A percentile compares a stretch with the other conserved stretches of the same genome.
These are phyloP conservation scores for Microtus ochrogaster DNA, from an alignment of 2,113 vertebrate genomes.

Conservation along the genomic window DNA sequence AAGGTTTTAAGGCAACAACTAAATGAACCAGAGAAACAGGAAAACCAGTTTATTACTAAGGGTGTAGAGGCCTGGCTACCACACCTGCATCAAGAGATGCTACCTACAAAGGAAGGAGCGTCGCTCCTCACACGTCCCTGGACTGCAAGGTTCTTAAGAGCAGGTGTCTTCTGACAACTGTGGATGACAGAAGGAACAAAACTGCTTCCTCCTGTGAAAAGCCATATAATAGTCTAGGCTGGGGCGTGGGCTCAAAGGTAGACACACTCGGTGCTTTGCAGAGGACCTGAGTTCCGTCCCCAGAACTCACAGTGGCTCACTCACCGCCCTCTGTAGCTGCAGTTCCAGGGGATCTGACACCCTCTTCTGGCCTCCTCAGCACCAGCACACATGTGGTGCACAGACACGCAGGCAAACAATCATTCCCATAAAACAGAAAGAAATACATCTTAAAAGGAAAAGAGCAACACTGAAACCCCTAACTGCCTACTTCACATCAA, in stretches of 20 bases:
- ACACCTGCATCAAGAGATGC: constrained; percentile 88
- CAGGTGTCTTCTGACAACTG: constrained; percentile 79
- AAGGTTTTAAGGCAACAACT: constrained; percentile 91
- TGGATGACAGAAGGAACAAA: constrained; percentile 81
- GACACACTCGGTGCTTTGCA: too few species aligned
- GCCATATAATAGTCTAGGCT: background rate
- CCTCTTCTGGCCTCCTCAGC: background rate
- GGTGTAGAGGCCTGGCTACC: constrained; percentile 92
- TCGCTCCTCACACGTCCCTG: constrained; percentile 71
- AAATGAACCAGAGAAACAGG: constrained; percentile 90
- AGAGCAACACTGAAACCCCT: constrained; percentile 63
- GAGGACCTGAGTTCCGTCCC: background rate
- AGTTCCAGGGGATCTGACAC: background rate
- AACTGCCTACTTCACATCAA: constrained; percentile 89
- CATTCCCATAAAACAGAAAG: background rate
- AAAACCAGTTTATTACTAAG: constrained; percentile 90
- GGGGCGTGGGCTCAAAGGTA: background rate
- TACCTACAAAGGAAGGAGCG: constrained; percentile 69
- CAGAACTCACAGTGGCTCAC: background rate
- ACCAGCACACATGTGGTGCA: background rate
- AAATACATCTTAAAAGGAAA: background rate
- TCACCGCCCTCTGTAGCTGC: background rate
- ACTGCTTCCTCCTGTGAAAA: constrained; percentile 63
- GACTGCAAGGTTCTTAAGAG: constrained; percentile 75
- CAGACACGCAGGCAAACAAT: background rate